Evolutionary conservation across 2,113 vertebrate species (phyloP).

Genomic region (Patagioenas fasciata): DNA sequence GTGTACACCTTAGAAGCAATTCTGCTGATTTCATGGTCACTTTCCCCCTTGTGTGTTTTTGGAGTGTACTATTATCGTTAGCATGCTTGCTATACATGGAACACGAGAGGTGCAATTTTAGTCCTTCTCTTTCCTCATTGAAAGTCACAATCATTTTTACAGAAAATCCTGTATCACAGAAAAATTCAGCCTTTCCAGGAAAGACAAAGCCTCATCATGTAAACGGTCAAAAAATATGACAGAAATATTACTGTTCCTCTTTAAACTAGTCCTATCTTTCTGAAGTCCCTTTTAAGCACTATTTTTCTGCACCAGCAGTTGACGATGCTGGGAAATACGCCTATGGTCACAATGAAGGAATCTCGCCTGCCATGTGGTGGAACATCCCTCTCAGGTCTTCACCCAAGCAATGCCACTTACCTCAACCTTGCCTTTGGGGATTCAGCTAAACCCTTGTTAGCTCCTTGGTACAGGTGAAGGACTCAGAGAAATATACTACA

Average conservation of each 20-base stretch:
- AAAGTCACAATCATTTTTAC: background rate
- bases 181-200: background rate
- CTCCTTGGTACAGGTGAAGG: background rate
- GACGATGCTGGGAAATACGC: background rate
- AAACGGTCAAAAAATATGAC: background rate
- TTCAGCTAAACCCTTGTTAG: background rate
- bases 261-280: background rate
- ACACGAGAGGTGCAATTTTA: background rate
- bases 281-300: background rate
- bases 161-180: background rate
- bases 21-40: conserved; percentile 22
- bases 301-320: background rate
- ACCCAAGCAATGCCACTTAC: background rate
- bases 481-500: background rate
- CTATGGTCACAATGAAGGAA: background rate
- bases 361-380: background rate
- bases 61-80: background rate
- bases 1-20: conserved; percentile 51
- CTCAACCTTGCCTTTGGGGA: background rate
- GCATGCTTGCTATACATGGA: background rate
- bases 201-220: background rate
- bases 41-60: conserved; percentile 9
- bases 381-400: background rate
- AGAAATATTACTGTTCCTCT: background rate
- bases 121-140: background rate